These are phyloP conservation scores for Dascillus cervinus DNA, from an alignment of 2,888 invertebrate genomes.

Conservation along the genomic window DNA sequence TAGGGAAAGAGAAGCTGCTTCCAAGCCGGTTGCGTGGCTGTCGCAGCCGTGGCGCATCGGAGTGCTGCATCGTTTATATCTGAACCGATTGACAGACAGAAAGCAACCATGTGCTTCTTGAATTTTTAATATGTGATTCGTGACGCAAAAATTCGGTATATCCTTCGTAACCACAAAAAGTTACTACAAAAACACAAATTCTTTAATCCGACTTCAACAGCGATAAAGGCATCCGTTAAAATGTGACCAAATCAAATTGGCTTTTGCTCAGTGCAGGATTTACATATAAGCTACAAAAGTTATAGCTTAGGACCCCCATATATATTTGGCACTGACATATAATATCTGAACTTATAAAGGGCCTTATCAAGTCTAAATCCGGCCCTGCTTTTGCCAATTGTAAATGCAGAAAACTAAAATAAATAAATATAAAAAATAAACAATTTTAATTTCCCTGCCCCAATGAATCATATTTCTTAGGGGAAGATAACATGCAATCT, in stretches of 20 bases:
- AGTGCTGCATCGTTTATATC: conserved; percentile 1
- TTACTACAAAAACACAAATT: too few relatives aligned
- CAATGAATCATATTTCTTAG: not conserved
- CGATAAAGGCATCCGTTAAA: too few relatives aligned
- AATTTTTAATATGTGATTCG: not conserved
- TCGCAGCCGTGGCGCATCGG: not conserved
- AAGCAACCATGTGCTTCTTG: conserved; percentile 1
- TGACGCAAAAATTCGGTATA: conserved; percentile 2
- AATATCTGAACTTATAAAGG: too few relatives aligned
- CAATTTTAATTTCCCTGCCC: conserved; percentile 1
- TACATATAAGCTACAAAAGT: too few relatives aligned
- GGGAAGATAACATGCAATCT: conserved; percentile 2
- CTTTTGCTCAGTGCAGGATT: too few relatives aligned
- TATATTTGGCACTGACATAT: too few relatives aligned
- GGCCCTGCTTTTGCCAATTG: conserved; percentile 2
- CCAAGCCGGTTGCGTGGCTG: conserved; percentile 5
- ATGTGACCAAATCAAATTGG: conserved; percentile 36
- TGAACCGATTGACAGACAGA: not conserved
- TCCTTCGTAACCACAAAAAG: conserved; percentile 3
- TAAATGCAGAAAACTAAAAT: conserved; percentile 1
- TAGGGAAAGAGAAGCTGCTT: conserved; percentile 1
- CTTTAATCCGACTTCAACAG: too few relatives aligned
- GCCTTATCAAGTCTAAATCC: conserved; percentile 13
- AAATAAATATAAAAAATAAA: not conserved
- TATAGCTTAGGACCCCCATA: too few relatives aligned